A percentile compares a stretch with the other conserved stretches of the same genome.
phyloP scores from a whole-genome alignment of 2,888 invertebrate species.

The Eupithecia subumbrata region DNA sequence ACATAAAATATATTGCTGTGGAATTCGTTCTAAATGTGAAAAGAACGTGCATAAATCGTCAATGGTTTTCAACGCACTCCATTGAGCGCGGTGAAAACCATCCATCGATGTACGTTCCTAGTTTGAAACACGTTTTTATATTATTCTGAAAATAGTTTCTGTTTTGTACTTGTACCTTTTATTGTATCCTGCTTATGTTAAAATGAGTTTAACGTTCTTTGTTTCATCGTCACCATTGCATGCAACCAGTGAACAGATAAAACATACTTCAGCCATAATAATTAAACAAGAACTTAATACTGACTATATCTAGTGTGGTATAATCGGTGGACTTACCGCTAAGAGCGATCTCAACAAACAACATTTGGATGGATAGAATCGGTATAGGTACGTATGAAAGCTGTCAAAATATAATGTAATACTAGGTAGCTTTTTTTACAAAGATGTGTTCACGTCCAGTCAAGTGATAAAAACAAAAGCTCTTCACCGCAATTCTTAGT shows the following conservation, averaged over 20 bases:
- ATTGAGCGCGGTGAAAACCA: not conserved
- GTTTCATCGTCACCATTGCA: no score
- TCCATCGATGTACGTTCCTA: not conserved
- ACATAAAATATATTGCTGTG: slow-evolving; percentile 45
- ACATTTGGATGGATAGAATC: no score
- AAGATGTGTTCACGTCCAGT: no score
- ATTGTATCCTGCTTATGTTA: not conserved
- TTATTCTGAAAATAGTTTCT: not conserved
- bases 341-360: no score
- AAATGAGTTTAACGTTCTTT: not conserved
- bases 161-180: not conserved
- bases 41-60: slow-evolving; percentile 22
- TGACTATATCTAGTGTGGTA: no score
- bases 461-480: slow-evolving; percentile 22
- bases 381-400: no score
- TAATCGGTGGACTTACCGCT: no score
- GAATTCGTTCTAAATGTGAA: slow-evolving; percentile 38
- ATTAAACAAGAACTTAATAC: no score
- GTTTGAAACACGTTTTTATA: not conserved
- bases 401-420: no score
- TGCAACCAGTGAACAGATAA: no score
- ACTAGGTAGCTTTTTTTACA: no score
- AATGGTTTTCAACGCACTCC: slow-evolving; percentile 7
- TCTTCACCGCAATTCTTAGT: slow-evolving; percentile 37
- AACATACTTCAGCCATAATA: no score